Conservation (phyloP, 2,797 vertebrate genomes). For the Schizopygopsis pylzovi region DNA sequence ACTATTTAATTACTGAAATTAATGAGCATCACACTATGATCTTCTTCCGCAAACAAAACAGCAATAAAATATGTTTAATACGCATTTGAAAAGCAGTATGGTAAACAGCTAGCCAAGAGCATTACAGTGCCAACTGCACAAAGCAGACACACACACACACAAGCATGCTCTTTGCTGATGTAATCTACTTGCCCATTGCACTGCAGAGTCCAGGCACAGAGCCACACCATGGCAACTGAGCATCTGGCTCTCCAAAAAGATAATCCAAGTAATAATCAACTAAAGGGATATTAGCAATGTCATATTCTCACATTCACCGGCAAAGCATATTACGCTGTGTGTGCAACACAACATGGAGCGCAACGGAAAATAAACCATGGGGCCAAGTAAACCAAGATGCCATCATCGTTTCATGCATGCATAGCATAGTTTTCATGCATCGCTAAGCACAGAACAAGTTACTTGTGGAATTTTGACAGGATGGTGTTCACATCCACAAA, state of each 20-base stretch:
- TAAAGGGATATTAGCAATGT: constrained; percentile 40
- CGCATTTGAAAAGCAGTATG: constrained; percentile 40
- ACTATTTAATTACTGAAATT: constrained; percentile 29
- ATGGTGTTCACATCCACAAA: constrained; percentile 49
- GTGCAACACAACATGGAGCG: neutral
- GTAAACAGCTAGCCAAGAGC: constrained; percentile 38
- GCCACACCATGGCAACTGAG: constrained; percentile 45
- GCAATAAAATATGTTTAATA: constrained; percentile 51
- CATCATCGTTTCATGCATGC: constrained; percentile 20
- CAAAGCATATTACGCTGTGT: constrained; percentile 32
- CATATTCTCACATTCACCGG: constrained; percentile 39
- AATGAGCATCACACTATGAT: constrained; percentile 31
- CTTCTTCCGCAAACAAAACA: constrained; percentile 27
- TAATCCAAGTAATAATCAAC: constrained; percentile 46
- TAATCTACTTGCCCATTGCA: constrained; percentile 33
- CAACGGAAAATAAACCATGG: constrained; percentile 11
- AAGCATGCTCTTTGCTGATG: constrained; percentile 19
- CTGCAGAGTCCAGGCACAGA: constrained; percentile 45
- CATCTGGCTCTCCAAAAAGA: constrained; percentile 48
- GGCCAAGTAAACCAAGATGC: neutral
- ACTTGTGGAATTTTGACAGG: constrained; percentile 31
- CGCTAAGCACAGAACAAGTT: constrained; percentile 16
- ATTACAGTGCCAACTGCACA: constrained; percentile 31
- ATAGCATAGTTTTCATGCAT: neutral
- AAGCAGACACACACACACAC: constrained; percentile 11